Evolutionary conservation across 92 coral and sea anemone genomes (phyloP), one percentile per base, ranked within the genome.

Genomic region (Phenganax marumi): DNA sequence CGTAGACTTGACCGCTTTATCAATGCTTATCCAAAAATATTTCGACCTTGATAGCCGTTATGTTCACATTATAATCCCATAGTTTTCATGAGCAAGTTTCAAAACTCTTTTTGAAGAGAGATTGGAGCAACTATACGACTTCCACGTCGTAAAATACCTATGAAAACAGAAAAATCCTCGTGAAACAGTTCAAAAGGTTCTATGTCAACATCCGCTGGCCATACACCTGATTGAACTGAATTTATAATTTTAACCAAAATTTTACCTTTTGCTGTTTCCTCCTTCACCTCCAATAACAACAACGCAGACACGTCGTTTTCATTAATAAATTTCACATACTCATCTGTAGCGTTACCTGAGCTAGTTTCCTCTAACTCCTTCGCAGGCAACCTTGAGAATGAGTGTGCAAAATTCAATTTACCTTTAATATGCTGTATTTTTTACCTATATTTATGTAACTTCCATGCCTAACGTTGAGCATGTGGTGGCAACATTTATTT

Each of bases 1-100:
- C 83, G 74, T 68, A 25, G 65, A 52, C 53, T 88, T 88, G 8
- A 57, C 55, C 4, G 75, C 89, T 53, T 63, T 13, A 24, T 90
- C 93, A 89, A 88, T 88, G 50, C 88, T 75, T 7, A 86, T 80
- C 88, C 88, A 9, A 84, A 85, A 8, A 82, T 50, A n/a, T n/a
- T n/a, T n/a, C n/a, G n/a, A n/a, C n/a, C n/a, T n/a, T n/a, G n/a
- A n/a, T n/a, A n/a, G n/a, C 61, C 65, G 88, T 74, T 87, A 87
- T 3, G 90, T 79, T 26, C 83, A 47, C 12, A 90, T 88, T 7
- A 90, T 85, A 9, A 86, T 90, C 46, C 85, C 91, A 76, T 85
- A 88, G 12, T 58, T 86, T 50, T 84, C 89, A 58, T 81, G 84
- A 0, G 90, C 76, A 26, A 87, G 49, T 33, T 65, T 72, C 52